phyloP scores from a whole-genome alignment of 2,113 vertebrate genomes.

The Trematocara macrostoma region DNA sequence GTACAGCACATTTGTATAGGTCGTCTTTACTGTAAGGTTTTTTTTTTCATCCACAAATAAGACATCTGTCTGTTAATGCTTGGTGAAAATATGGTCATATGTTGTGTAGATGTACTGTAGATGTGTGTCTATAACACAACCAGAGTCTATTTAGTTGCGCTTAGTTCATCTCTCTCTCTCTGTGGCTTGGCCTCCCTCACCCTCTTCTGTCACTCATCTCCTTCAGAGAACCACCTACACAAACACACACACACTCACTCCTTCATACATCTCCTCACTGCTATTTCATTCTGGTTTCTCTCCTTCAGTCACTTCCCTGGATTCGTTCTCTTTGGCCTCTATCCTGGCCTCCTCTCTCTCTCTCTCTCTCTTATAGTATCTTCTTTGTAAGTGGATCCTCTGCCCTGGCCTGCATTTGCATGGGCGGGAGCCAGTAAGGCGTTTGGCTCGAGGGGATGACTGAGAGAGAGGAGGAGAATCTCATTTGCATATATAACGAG shows the following conservation, averaged over 20 bases:
- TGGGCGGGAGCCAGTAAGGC: constrained; percentile 56
- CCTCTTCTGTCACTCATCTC: neutral
- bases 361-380: constrained; percentile 14
- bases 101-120: neutral
- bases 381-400: constrained; percentile 47
- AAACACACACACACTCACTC: neutral
- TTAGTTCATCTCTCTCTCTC: neutral
- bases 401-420: constrained; percentile 58
- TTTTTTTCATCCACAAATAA: neutral
- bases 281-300: constrained; percentile 17
- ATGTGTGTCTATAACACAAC: neutral
- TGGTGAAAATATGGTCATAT: neutral
- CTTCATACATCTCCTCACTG: neutral
- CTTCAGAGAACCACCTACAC: neutral
- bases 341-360: neutral
- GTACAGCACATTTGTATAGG: neutral
- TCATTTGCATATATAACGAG: constrained; percentile 71
- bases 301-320: neutral
- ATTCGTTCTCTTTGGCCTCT: neutral
- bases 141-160: neutral
- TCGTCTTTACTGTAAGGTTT: neutral
- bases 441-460: constrained; percentile 31
- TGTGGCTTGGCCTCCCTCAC: neutral
- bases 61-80: neutral
- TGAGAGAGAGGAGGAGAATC: constrained; percentile 45